Percentiles rank a stretch among this genome's conserved stretches.
These are phyloP conservation scores for Blastobasis adustella DNA, from an alignment of 2,888 invertebrate genomes.

Conservation along the genomic window DNA sequence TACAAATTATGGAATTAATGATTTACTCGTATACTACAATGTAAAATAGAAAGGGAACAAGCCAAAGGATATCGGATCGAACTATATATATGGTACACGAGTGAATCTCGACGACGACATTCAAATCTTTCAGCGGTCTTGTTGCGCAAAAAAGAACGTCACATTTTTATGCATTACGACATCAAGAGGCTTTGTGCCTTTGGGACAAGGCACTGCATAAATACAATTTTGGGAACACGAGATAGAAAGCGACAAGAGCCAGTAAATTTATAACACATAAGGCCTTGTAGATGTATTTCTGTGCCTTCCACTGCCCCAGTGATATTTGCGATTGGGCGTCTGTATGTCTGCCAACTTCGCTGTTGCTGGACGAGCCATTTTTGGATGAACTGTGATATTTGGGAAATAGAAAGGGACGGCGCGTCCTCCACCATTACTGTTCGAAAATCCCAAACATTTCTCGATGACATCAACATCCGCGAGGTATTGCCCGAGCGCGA, in stretches of 20 bases:
- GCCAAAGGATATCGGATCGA: no score
- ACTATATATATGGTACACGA: no score
- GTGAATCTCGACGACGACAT: background rate
- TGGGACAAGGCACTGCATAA: background rate
- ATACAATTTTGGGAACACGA: background rate
- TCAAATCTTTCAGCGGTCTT: background rate
- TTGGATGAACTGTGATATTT: constrained; percentile 45
- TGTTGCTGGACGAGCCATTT: constrained; percentile 48
- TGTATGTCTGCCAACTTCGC: constrained; percentile 50
- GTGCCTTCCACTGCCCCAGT: constrained; percentile 52
- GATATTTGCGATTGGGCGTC: constrained; percentile 53
- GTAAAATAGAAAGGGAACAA: no score
- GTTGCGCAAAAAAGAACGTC: background rate
- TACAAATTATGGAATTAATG: no score
- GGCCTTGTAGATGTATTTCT: constrained; percentile 24
- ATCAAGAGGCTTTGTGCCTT: background rate
- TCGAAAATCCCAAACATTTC: background rate
- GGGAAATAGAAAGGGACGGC: no score
- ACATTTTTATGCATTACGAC: background rate
- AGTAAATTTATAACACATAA: background rate
- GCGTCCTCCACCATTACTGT: no score
- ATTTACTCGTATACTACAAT: no score
- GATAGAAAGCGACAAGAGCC: background rate
- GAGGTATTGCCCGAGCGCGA: constrained; percentile 2
- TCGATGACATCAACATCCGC: constrained; percentile 1